Conservation (phyloP, 1,140 invertebrate species). For the Chelonus insularis region DNA sequence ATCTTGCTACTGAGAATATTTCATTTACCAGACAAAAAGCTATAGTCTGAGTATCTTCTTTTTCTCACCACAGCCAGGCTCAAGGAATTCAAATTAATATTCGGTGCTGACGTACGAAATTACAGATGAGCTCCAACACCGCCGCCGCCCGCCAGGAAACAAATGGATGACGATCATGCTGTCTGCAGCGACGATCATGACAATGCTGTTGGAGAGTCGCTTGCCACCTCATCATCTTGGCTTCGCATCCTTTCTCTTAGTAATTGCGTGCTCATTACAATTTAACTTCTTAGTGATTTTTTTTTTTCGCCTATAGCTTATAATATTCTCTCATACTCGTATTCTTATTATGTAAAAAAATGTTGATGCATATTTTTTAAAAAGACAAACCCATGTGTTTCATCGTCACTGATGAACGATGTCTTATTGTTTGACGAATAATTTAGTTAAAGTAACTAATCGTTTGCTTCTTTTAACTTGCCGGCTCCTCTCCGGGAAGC, state of each 20-base stretch:
- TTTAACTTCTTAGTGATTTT: constrained; percentile 20
- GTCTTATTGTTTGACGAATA: constrained; percentile 53
- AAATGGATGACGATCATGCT: constrained; percentile 56
- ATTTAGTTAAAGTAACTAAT: constrained; percentile 62
- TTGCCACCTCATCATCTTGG: constrained; percentile 21
- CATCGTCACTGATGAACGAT: neutral
- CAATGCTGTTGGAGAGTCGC: constrained; percentile 41
- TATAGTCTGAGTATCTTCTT: neutral
- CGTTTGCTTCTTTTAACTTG: constrained; percentile 52
- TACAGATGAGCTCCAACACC: constrained; percentile 38
- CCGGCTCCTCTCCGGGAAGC: constrained; percentile 32
- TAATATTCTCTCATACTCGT: constrained; percentile 11
- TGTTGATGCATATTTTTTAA: no score
- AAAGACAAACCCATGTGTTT: no score
- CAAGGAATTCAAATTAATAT: constrained; percentile 61
- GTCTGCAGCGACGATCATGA: constrained; percentile 41
- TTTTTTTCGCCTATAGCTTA: constrained; percentile 10
- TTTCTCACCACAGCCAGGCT: constrained; percentile 12
- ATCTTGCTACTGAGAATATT: constrained; percentile 37
- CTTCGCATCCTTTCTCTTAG: constrained; percentile 10
- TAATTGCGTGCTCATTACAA: constrained; percentile 25
- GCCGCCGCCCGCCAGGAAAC: constrained; percentile 49
- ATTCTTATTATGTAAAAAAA: no score
- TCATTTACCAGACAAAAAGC: constrained; percentile 35
- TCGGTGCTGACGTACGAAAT: constrained; percentile 59